Conservation (phyloP, 2,113 vertebrate genomes). For the Hemiprocne comata region DNA sequence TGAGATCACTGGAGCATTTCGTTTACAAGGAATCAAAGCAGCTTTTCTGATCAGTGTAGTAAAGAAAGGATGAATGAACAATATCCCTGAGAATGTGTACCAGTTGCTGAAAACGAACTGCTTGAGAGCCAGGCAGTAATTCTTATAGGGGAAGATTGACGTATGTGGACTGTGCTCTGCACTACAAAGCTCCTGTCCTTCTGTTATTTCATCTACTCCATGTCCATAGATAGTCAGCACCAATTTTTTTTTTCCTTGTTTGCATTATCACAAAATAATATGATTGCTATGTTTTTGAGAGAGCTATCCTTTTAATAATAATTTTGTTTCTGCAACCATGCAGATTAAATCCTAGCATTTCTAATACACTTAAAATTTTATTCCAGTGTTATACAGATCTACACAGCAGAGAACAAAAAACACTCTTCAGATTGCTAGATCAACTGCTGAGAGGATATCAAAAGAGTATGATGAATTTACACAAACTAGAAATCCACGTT, state of each 20-base stretch:
- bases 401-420: not conserved
- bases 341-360: not conserved
- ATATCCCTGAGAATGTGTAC: not conserved
- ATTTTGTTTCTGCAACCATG: not conserved
- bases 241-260: not conserved
- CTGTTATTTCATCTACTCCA: not conserved
- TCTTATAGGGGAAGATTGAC: not conserved
- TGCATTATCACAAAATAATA: not conserved
- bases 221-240: not conserved
- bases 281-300: not conserved
- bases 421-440: not conserved
- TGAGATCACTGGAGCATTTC: not conserved
- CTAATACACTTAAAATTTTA: not conserved
- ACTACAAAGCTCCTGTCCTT: not conserved
- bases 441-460: not conserved
- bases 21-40: not conserved
- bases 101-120: not conserved
- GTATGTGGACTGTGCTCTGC: not conserved
- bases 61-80: not conserved
- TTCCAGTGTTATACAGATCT: not conserved
- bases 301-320: not conserved
- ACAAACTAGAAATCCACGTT: not conserved
- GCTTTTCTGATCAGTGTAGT: not conserved
- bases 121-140: not conserved
- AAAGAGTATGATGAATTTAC: not conserved